A percentile compares a stretch with the other conserved stretches of the same genome.
These are phyloP conservation scores for Nymphalis c-album DNA, from an alignment of 2,888 invertebrate genomes.

Conservation along the genomic window DNA sequence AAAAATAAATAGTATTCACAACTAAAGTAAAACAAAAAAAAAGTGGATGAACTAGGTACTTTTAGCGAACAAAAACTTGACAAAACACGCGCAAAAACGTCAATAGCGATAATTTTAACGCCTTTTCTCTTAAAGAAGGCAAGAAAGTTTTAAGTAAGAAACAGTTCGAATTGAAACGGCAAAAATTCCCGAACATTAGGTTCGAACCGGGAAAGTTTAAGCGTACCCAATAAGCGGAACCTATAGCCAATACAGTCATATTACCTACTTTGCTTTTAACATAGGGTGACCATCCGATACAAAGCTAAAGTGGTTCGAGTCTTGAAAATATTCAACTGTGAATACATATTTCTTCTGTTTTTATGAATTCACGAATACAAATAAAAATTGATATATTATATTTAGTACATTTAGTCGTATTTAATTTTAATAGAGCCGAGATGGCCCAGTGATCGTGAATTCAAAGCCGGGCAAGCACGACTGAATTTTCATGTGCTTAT, in stretches of 20 bases:
- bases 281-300: conserved; percentile 24
- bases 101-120: conserved; percentile 3
- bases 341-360: no score
- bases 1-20: no score
- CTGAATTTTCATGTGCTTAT: no score
- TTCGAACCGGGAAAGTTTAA: conserved; percentile 21
- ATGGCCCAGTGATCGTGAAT: no score
- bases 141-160: conserved; percentile 20
- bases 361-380: no score
- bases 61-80: not conserved
- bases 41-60: no score
- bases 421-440: no score
- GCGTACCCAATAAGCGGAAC: conserved; percentile 30
- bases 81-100: not conserved
- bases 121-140: not conserved
- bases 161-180: conserved; percentile 11
- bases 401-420: no score
- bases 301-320: not conserved
- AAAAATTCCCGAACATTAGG: conserved; percentile 23
- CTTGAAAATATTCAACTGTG: not conserved
- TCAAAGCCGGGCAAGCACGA: no score
- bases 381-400: no score
- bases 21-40: no score
- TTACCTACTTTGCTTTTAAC: conserved; percentile 26
- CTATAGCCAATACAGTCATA: conserved; percentile 29